phyloP scores from a whole-genome alignment of 2,888 invertebrate genomes.

The Spilosoma lubricipeda region DNA sequence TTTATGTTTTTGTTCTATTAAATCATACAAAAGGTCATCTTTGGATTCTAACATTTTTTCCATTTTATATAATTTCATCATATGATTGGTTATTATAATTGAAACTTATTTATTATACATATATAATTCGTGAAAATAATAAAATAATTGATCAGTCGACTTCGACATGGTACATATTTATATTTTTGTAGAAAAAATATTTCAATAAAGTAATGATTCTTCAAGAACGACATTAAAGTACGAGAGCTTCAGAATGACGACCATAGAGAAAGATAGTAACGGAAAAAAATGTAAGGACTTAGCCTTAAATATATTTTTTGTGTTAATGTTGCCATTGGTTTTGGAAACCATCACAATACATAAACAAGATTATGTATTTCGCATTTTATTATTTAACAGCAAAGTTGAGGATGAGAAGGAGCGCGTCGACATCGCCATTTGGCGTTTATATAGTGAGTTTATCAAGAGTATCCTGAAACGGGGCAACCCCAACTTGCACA shows the following conservation, averaged over 20 bases:
- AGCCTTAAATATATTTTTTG: slow-evolving; percentile 41
- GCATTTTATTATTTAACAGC: slow-evolving; percentile 68
- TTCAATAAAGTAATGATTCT: too few relatives aligned
- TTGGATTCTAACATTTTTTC: too few relatives aligned
- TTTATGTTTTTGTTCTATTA: too few relatives aligned
- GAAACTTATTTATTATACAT: too few relatives aligned
- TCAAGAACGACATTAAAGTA: neutral
- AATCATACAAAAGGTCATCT: neutral
- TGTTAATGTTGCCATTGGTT: slow-evolving; percentile 65
- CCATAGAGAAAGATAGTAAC: too few relatives aligned
- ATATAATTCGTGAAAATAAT: too few relatives aligned
- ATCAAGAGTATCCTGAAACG: slow-evolving; percentile 80
- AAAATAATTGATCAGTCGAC: neutral
- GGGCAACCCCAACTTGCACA: slow-evolving; percentile 67
- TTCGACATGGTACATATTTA: neutral
- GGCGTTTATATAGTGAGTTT: slow-evolving; percentile 80
- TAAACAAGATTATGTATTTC: slow-evolving; percentile 69
- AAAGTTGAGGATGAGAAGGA: slow-evolving; percentile 57
- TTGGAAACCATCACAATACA: slow-evolving; percentile 69
- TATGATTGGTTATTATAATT: too few relatives aligned
- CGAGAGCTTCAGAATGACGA: neutral
- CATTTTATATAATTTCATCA: too few relatives aligned
- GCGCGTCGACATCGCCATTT: slow-evolving; percentile 76
- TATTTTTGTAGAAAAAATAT: neutral
- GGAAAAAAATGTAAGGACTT: neutral